A percentile compares a stretch with the other conserved stretches of the same genome.
phyloP scores from a whole-genome alignment of 2,797 vertebrate species.

The Naso thynnoides region DNA sequence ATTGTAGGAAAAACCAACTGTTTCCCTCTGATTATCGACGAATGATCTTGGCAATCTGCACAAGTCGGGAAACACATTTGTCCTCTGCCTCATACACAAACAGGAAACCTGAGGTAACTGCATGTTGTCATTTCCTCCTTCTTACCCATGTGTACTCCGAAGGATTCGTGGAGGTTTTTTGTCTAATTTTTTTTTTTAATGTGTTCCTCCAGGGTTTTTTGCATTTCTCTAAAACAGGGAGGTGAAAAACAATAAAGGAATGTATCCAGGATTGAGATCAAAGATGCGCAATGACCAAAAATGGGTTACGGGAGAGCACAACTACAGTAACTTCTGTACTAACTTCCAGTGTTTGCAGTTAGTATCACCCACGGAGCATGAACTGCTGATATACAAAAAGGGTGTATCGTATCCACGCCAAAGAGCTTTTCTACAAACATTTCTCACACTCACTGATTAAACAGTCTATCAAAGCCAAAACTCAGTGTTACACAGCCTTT shows the following conservation, averaged over 20 bases:
- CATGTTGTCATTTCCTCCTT: constrained; percentile 11
- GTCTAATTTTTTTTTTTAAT: too few species aligned
- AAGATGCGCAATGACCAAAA: too few species aligned
- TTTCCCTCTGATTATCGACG: too few species aligned
- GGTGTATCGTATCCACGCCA: constrained; percentile 7
- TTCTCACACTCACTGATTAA: constrained; percentile 23
- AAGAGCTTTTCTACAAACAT: constrained; percentile 10
- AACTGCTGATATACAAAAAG: constrained; percentile 5
- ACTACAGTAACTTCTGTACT: neutral
- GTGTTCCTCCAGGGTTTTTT: too few species aligned
- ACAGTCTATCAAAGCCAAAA: constrained; percentile 16
- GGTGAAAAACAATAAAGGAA: too few species aligned
- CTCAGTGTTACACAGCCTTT: constrained; percentile 3
- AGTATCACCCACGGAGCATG: neutral
- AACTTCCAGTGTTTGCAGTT: constrained; percentile 4
- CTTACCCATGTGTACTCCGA: too few species aligned
- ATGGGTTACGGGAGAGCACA: too few species aligned
- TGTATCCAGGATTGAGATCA: too few species aligned
- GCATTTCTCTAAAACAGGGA: too few species aligned
- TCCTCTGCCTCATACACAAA: neutral
- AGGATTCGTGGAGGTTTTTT: too few species aligned
- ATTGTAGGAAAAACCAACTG: too few species aligned
- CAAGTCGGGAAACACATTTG: neutral
- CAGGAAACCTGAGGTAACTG: neutral
- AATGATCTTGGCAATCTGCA: too few species aligned